Evolutionary conservation across 1,140 invertebrate genomes (phyloP), one percentile per base, ranked within the genome.

Genomic region (Drosophila littoralis): DNA sequence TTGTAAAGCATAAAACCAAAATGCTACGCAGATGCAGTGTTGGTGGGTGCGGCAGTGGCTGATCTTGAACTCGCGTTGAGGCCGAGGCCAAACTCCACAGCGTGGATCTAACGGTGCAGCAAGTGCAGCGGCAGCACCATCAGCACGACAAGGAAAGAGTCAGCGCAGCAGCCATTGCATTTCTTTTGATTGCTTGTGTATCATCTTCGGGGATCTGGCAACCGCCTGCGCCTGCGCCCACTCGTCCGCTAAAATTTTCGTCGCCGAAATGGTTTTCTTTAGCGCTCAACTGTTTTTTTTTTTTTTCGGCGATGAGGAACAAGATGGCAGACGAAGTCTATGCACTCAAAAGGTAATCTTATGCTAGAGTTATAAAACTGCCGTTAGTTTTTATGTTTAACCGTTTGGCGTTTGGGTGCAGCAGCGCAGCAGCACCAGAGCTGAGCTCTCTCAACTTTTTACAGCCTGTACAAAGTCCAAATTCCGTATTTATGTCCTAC

Each of bases 171-270:
- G 36, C 67, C 68, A 69, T 79, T 89, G 85, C 85, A 81, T 89
- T 89, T 81, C 85, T 90, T 89, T 89, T 89, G 84, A 89, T 89
- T 89, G 85, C 84, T 89, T 89, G 81, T 89, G 84, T 89, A 90
- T 89, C 85, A 89, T 89, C 84, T 78, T 89, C 67, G 83, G 76
- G 76, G 57, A 88, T 88, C 83, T 70, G 55, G 51, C 57, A 57
- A 66, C 64, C 69, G 67, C 66, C 72, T 89, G 54, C 78, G 72
- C 68, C 54, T 68, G 43, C 76, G 79, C 61, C 79, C 64, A 67
- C 55, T 58, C 65, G 42, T 69, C 48, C 50, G 60, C 13, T 42
- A 59, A 71, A 71, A 55, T 72, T 57, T 76, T 73, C 63, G 69
- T 73, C 57, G 61, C 69, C 67, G 60, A 75, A 74, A 73, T 74